Evolutionary conservation across 2,888 invertebrate species (phyloP).

Genomic region (Aproaerema taeniolella): DNA sequence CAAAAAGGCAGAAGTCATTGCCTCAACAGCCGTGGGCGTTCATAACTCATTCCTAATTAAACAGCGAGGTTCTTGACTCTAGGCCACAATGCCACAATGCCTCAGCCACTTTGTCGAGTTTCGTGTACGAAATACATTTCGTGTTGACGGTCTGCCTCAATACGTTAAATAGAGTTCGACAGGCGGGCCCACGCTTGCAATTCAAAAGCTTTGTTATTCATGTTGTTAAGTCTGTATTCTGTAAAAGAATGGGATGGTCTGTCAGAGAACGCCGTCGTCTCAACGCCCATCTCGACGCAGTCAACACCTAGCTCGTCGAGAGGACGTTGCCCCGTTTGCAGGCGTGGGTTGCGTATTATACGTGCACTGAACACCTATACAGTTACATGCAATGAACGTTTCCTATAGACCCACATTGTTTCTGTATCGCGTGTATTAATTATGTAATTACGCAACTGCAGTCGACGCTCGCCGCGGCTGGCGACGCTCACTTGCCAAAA

Average conservation of each 20-base stretch:
- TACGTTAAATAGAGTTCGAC: slow-evolving; percentile 26
- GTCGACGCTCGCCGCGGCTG: slow-evolving; percentile 45
- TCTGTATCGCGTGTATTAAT: slow-evolving; percentile 53
- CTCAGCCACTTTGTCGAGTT: slow-evolving; percentile 23
- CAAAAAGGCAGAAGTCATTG: slow-evolving; percentile 61
- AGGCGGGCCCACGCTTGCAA: slow-evolving; percentile 30
- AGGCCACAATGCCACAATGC: slow-evolving; percentile 11
- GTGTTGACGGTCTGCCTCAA: slow-evolving; percentile 24
- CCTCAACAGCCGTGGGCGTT: slow-evolving; percentile 54
- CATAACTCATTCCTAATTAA: slow-evolving; percentile 67
- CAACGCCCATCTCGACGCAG: slow-evolving; percentile 34
- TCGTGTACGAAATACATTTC: slow-evolving; percentile 32
- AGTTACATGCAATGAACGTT: slow-evolving; percentile 47
- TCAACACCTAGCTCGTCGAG: slow-evolving; percentile 41
- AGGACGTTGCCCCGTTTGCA: slow-evolving; percentile 61
- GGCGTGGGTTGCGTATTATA: slow-evolving; percentile 56
- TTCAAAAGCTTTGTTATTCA: slow-evolving; percentile 35
- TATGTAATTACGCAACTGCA: slow-evolving; percentile 61
- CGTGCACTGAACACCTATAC: slow-evolving; percentile 46
- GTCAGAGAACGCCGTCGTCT: slow-evolving; percentile 30
- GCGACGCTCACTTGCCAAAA: slow-evolving; percentile 69
- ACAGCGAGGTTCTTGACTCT: slow-evolving; percentile 63
- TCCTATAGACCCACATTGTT: slow-evolving; percentile 52
- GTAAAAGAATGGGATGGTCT: slow-evolving; percentile 32
- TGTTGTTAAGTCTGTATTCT: slow-evolving; percentile 35